A percentile compares a stretch with the other conserved stretches of the same genome.
Evolutionary conservation across 2,113 vertebrate genomes (phyloP).

Genomic region (Gopherus flavomarginatus): DNA sequence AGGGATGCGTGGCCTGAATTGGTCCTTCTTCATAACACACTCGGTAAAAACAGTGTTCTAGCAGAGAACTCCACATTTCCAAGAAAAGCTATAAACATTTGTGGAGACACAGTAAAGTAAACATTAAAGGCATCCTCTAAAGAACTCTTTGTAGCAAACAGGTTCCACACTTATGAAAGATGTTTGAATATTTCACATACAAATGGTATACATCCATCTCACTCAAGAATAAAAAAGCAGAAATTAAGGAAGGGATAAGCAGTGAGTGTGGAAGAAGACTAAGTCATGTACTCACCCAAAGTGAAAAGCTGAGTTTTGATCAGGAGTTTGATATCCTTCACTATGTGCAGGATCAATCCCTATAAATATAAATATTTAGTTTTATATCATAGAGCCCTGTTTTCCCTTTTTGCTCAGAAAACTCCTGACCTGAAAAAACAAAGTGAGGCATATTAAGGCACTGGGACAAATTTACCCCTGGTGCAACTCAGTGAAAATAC

Average conservation of each 20-base stretch:
- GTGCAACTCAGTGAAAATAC: slow-evolving; percentile 35
- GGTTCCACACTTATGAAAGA: not conserved
- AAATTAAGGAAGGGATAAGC: not conserved
- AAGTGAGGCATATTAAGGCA: not conserved
- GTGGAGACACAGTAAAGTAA: not conserved
- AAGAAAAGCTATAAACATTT: not conserved
- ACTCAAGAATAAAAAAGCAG: not conserved
- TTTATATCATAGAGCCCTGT: not conserved
- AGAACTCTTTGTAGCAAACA: not conserved
- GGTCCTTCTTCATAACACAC: not conserved
- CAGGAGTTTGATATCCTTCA: not conserved
- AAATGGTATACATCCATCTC: not conserved
- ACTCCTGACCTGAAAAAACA: not conserved
- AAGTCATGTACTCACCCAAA: not conserved
- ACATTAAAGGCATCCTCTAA: not conserved
- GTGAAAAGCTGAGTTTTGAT: not conserved
- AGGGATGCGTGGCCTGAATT: not conserved
- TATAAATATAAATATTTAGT: not conserved
- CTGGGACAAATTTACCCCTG: not conserved
- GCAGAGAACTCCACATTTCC: not conserved
- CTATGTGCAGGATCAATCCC: not conserved
- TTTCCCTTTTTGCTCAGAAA: not conserved
- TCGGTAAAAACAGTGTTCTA: not conserved
- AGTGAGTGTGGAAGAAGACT: not conserved
- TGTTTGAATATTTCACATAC: not conserved